A percentile compares a stretch with the other conserved stretches of the same genome.
phyloP scores from a whole-genome alignment of 1,140 invertebrate genomes.

The Orius insidiosus region DNA sequence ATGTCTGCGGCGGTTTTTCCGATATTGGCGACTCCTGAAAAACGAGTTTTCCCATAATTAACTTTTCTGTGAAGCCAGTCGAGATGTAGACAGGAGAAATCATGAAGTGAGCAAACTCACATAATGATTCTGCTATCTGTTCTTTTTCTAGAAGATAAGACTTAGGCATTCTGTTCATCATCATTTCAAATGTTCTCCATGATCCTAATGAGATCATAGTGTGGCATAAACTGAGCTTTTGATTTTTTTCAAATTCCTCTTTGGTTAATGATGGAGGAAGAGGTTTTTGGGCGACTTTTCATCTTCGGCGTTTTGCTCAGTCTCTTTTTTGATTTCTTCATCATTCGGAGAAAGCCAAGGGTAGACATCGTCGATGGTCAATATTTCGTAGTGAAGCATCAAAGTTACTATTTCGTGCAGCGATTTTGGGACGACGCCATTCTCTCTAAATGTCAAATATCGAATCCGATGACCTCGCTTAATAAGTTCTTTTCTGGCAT shows the following conservation, averaged over 20 bases:
- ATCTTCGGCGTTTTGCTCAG: constrained; percentile 64
- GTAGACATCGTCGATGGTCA: constrained; percentile 76
- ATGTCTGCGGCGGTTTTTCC: constrained; percentile 23
- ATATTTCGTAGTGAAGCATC: constrained; percentile 71
- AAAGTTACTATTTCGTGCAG: constrained; percentile 79
- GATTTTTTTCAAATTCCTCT: constrained; percentile 65
- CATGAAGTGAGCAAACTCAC: constrained; percentile 61
- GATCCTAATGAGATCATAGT: constrained; percentile 75
- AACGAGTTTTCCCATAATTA: neutral
- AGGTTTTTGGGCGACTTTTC: constrained; percentile 28
- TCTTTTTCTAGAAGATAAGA: constrained; percentile 59
- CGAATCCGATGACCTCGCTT: constrained; percentile 89
- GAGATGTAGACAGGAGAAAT: constrained; percentile 78
- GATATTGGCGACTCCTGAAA: constrained; percentile 1
- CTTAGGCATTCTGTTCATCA: constrained; percentile 69
- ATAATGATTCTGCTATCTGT: constrained; percentile 62
- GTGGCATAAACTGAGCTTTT: constrained; percentile 84
- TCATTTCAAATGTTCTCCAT: constrained; percentile 65
- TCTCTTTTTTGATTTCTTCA: constrained; percentile 56
- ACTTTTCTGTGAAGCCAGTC: constrained; percentile 20
- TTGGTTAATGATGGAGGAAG: constrained; percentile 25
- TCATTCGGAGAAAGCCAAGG: constrained; percentile 67
- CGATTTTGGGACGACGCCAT: constrained; percentile 50
- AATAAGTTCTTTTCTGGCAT: constrained; percentile 71
- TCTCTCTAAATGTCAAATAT: constrained; percentile 39